These are phyloP conservation scores for Halictus rubicundus DNA, from an alignment of 1,140 invertebrate species.

Conservation along the genomic window DNA sequence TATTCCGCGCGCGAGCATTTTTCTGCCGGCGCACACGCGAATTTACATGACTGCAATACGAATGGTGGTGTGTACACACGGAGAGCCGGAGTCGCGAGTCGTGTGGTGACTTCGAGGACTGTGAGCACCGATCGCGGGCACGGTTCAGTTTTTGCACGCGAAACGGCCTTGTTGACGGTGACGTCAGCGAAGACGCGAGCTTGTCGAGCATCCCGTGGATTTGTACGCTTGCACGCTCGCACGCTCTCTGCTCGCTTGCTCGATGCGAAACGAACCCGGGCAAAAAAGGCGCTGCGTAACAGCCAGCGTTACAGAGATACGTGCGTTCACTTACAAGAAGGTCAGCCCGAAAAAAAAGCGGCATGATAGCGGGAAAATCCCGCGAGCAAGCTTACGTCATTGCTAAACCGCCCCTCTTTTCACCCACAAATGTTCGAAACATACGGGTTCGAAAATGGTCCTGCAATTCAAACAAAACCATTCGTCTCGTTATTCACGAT, in stretches of 20 bases:
- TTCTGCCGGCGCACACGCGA: not conserved
- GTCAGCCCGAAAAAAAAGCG: slow-evolving; percentile 56
- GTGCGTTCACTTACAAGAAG: slow-evolving; percentile 65
- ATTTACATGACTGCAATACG: slow-evolving; percentile 18
- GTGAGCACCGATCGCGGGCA: slow-evolving; percentile 2
- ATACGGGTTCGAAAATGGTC: no score
- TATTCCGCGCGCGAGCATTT: slow-evolving; percentile 2
- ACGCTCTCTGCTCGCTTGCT: not conserved
- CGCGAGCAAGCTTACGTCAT: slow-evolving; percentile 42
- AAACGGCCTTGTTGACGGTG: slow-evolving; percentile 36
- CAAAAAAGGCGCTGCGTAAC: slow-evolving; percentile 67
- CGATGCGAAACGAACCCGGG: slow-evolving; percentile 41
- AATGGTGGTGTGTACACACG: not conserved
- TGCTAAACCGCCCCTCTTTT: slow-evolving; percentile 1
- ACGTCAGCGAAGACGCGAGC: slow-evolving; percentile 48
- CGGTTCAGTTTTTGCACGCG: slow-evolving; percentile 51
- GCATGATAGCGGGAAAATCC: slow-evolving; percentile 56
- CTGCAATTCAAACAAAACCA: no score
- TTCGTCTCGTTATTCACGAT: no score
- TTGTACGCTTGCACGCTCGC: slow-evolving; percentile 22
- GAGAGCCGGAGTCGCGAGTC: not conserved
- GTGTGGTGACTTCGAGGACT: not conserved
- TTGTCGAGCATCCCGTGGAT: slow-evolving; percentile 48
- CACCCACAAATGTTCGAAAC: not conserved
- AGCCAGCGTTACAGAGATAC: slow-evolving; percentile 67